These are phyloP conservation scores for Anoplopoma fimbria DNA, from an alignment of 2,113 vertebrate genomes.

Conservation along the genomic window DNA sequence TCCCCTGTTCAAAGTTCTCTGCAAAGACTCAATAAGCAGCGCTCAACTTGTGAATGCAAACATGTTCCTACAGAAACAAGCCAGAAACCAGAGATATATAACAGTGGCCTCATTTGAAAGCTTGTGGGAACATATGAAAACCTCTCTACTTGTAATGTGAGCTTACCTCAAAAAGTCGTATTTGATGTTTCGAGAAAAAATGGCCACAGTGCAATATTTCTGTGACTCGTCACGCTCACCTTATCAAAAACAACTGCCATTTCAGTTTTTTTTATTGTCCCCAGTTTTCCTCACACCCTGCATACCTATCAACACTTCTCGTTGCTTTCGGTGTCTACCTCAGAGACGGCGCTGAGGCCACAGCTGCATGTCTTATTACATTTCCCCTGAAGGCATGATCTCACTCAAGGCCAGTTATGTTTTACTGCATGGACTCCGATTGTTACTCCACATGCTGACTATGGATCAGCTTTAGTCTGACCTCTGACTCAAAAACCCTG, in stretches of 20 bases:
- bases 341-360: slow-evolving; percentile 56
- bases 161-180: not conserved
- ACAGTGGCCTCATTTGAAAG: slow-evolving; percentile 12
- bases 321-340: slow-evolving; percentile 67
- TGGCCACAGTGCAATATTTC: not conserved
- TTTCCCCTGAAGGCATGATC: slow-evolving; percentile 79
- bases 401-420: slow-evolving; percentile 75
- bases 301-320: slow-evolving; percentile 51
- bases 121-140: slow-evolving; percentile 34
- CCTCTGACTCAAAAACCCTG: slow-evolving; percentile 46
- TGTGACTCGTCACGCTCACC: not conserved
- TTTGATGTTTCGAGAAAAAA: slow-evolving; percentile 6
- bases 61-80: slow-evolving; percentile 22
- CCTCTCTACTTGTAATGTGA: not conserved
- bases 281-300: slow-evolving; percentile 59
- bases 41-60: not conserved
- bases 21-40: slow-evolving; percentile 8
- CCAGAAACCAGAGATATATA: slow-evolving; percentile 23
- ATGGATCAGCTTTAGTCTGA: slow-evolving; percentile 15
- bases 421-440: slow-evolving; percentile 64
- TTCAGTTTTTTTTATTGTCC: slow-evolving; percentile 51
- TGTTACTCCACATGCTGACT: slow-evolving; percentile 49
- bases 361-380: slow-evolving; percentile 78
- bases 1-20: slow-evolving; percentile 3
- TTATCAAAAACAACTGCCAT: slow-evolving; percentile 32